Evolutionary conservation across 2,888 invertebrate species (phyloP), one percentile per base, ranked within the genome.

Genomic region (Brachycybe producta): DNA sequence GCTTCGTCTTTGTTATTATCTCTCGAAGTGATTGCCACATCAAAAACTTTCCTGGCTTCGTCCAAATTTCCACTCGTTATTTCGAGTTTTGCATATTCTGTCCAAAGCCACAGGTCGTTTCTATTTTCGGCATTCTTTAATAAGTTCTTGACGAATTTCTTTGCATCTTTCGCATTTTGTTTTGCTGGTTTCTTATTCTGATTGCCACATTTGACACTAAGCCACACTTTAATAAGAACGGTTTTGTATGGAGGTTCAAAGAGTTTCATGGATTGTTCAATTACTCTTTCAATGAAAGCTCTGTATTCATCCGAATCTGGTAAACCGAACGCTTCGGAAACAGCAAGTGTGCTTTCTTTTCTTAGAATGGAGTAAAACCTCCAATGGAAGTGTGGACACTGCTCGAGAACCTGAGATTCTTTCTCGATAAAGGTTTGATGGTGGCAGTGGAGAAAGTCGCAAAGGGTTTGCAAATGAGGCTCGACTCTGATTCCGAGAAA

Each of bases 21-120:
- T 30, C 13, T 11, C 8, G 13, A 30, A 8, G 8, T 34, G 5
- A 53, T 15, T 2, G 56, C 53, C 15, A 54, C 53, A 19, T 56
- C 53, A 36, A 63, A 55, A 30, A 66, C 61, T 26, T 60, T 59
- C 13, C 55, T 40, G 8, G 64, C 63, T 32, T 64, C 65, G n/a
- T 58, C 58, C 21, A 53, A 48, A 38, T 61, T 62, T 36, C 63
- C 63, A 11, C 59, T 53, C 26, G 55, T 52, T 56, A 57, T 58
- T 52, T 65, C 63, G 35, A 66, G 52, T 30, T 59, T 52, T 21
- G 62, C 62, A 51, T 65, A 67, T 8, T 57, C 57, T 39, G 57
- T 56, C 66, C 67, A 68, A 23, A 67, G 36, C 15, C 56, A 36
- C 38, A 67, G 55, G 51, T 65, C 62, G 49, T 63, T 65, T n/a